Evolutionary conservation across 2,888 invertebrate genomes (phyloP).

Genomic region (Caradrina kadenii): DNA sequence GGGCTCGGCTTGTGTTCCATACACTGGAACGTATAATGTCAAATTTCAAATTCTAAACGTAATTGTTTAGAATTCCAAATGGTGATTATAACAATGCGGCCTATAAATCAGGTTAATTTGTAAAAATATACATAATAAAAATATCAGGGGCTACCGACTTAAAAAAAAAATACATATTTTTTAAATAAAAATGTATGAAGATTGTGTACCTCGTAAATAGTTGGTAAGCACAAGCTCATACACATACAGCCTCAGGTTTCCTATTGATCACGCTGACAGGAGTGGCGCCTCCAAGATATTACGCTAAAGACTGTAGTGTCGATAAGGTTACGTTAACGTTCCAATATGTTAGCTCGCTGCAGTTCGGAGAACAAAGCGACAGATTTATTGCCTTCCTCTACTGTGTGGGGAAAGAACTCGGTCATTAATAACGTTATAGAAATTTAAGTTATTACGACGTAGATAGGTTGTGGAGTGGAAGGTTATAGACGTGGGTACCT

Average conservation of each 20-base stretch:
- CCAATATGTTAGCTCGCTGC: slow-evolving; percentile 7
- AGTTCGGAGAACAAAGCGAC: slow-evolving; percentile 15
- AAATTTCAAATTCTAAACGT: not conserved
- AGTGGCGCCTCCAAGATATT: slow-evolving; percentile 14
- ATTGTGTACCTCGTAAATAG: too few relatives aligned
- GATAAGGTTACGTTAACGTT: slow-evolving; percentile 19
- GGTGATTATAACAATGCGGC: not conserved
- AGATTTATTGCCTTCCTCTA: slow-evolving; percentile 20
- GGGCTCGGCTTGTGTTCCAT: not conserved
- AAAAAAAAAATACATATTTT: too few relatives aligned
- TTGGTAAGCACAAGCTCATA: too few relatives aligned
- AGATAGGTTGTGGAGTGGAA: not conserved
- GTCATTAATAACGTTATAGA: slow-evolving; percentile 12
- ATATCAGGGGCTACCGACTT: not conserved
- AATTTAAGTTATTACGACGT: not conserved
- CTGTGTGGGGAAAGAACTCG: not conserved
- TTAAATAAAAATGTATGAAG: too few relatives aligned
- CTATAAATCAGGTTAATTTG: not conserved
- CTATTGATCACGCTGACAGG: slow-evolving; percentile 3
- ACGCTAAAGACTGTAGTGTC: slow-evolving; percentile 16
- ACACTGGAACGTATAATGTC: not conserved
- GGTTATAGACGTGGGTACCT: not conserved
- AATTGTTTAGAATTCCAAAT: slow-evolving; percentile 1
- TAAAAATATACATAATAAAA: not conserved
- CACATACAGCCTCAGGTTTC: not conserved